Conservation (phyloP, 1,140 invertebrate species). For the Aphelenchoides fujianensis region DNA sequence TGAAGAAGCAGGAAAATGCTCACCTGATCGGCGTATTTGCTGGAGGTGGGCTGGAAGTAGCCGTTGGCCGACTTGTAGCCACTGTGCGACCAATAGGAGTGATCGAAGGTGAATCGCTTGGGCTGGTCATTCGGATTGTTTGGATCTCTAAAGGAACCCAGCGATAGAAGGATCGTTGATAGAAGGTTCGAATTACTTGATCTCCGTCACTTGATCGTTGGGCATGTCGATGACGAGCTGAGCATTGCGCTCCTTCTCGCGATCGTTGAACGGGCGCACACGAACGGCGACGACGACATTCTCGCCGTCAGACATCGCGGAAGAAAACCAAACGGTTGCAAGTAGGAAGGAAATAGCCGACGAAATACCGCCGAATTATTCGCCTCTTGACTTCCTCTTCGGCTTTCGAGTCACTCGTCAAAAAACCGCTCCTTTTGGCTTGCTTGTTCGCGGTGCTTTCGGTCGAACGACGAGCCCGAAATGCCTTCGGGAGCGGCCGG, state of each 20-base stretch:
- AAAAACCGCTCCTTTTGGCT: too few relatives aligned
- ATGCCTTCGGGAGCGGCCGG: too few relatives aligned
- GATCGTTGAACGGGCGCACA: conserved; percentile 69
- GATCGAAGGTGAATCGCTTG: conserved; percentile 69
- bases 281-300: conserved; percentile 69
- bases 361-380: too few relatives aligned
- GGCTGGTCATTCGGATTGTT: conserved; percentile 63
- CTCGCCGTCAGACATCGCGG: conserved; percentile 57
- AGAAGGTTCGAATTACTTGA: conserved; percentile 56
- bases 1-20: too few relatives aligned
- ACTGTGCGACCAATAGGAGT: conserved; percentile 71
- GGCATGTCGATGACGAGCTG: conserved; percentile 68
- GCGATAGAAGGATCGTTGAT: neutral
- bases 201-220: conserved; percentile 65
- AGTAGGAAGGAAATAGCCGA: too few relatives aligned
- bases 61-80: conserved; percentile 67
- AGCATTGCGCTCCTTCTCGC: conserved; percentile 67
- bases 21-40: conserved; percentile 58
- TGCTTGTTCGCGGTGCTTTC: too few relatives aligned
- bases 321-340: neutral
- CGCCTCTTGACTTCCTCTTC: neutral
- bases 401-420: too few relatives aligned
- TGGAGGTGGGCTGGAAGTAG: conserved; percentile 65
- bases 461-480: neutral
- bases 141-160: conserved; percentile 63